Base-by-base conservation (phyloP, 2,888 invertebrate species). In the Acanthosoma haemorrhoidale region DNA sequence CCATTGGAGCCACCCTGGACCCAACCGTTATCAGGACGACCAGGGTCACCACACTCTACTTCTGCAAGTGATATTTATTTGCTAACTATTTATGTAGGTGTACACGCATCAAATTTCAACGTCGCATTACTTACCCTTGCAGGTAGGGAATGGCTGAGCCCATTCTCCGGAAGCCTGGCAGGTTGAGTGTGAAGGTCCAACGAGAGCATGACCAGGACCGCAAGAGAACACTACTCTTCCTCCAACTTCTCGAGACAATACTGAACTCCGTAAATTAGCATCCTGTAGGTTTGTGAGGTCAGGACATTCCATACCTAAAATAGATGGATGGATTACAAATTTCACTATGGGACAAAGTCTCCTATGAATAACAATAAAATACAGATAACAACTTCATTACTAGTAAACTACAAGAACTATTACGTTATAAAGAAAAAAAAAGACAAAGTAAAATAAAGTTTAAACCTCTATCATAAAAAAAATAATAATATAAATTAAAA, bases 221-320 rank as follows among this genome's bases (percentile, higher is more conserved):
- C 92, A 92, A 59, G 87, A 88, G 84, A 92, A 92, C 43, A 90
- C 87, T 0, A 91, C 91, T 25, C 88, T 83, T 0, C 91, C 91
- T 2, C 91, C 91, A 51, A 93, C 91, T 72, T 90, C 89, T 6
- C 91, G 85, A 5, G 90, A 90, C 68, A 90, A 83, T 29, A 92
- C 86, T 1, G 90, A 83, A 72, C 91, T 88, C 39, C 88, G 84
- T 13, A 91, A 84, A 43, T 87, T 84, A 3, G 86, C 83, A 73
- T 78, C 80, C 4, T 77, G 78, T 75, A 87, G 83, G 74, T 85
- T 86, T 31, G 82, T 80, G 70, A 91, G 87, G 76, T 91, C 91
- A 11, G 91, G 91, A 78, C 92, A 91, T 80, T 91, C 91, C 64
- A 91, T 88, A 79, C 88, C 89, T 88, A 78, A 34, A 73, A n/a